These are phyloP conservation scores for Drosophila trapezifrons DNA, from an alignment of 1,140 invertebrate species.

Conservation along the genomic window DNA sequence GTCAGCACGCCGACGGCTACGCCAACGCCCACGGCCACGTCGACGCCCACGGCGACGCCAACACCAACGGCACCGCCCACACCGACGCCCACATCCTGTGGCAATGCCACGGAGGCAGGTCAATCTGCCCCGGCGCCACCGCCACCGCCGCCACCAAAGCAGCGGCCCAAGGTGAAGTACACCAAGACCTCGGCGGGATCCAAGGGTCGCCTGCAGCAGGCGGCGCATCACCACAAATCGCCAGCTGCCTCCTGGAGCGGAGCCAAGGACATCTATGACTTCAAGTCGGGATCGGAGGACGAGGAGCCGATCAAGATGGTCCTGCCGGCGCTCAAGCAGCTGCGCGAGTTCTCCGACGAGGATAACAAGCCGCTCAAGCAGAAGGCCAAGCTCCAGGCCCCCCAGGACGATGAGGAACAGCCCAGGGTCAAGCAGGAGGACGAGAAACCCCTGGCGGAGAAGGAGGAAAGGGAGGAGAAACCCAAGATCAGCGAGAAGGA, in stretches of 20 bases:
- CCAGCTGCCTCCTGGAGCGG: constrained; percentile 26
- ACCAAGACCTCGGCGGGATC: constrained; percentile 62
- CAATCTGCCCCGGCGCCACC: background rate
- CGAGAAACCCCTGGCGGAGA: background rate
- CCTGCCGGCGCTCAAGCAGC: constrained; percentile 70
- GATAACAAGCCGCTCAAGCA: constrained; percentile 72
- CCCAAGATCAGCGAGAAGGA: constrained; percentile 6
- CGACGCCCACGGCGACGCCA: constrained; percentile 6
- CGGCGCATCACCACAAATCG: constrained; percentile 27
- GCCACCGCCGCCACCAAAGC: constrained; percentile 30
- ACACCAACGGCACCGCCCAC: constrained; percentile 24
- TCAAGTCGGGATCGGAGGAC: constrained; percentile 79
- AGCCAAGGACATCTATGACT: constrained; percentile 78
- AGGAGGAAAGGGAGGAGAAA: constrained; percentile 19
- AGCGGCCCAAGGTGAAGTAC: constrained; percentile 70
- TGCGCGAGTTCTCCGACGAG: constrained; percentile 79
- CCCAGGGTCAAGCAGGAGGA: background rate
- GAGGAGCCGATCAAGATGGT: constrained; percentile 83
- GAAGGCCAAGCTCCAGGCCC: constrained; percentile 12
- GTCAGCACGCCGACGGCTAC: constrained; percentile 26
- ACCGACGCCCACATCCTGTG: constrained; percentile 18
- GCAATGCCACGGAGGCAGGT: constrained; percentile 4
- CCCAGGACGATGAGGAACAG: background rate
- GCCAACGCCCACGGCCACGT: constrained; percentile 10
- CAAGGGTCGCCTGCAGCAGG: constrained; percentile 55